These are phyloP conservation scores for Turritopsis dohrnii DNA, from an alignment of 30 jellyfish, hydroid and myxozoan genomes.

Conservation along the genomic window DNA sequence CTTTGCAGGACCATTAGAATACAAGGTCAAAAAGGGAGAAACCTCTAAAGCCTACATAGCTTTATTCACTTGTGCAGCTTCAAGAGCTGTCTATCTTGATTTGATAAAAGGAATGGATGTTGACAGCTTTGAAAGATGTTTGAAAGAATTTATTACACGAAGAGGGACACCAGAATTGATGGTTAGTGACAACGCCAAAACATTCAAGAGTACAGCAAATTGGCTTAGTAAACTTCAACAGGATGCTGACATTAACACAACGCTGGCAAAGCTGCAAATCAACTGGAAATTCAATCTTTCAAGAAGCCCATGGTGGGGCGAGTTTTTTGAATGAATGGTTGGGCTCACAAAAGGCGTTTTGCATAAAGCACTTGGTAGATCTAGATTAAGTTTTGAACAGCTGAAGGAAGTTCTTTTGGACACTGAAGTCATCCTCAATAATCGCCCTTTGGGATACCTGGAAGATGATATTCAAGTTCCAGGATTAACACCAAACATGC, in stretches of 20 bases:
- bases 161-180: constrained; percentile 57
- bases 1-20: constrained; percentile 46
- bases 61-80: constrained; percentile 61
- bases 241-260: constrained; percentile 27
- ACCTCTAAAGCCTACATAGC: constrained; percentile 2
- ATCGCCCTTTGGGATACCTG: constrained; percentile 19
- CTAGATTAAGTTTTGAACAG: constrained; percentile 34
- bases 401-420: constrained; percentile 48
- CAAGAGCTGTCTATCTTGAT: constrained; percentile 56
- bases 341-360: constrained; percentile 34
- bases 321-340: constrained; percentile 50
- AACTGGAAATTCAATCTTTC: constrained; percentile 58
- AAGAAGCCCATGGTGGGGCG: constrained; percentile 72
- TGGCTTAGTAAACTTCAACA: constrained; percentile 28
- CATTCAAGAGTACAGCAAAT: constrained; percentile 40
- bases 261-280: constrained; percentile 24
- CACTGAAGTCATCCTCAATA: constrained; percentile 32
- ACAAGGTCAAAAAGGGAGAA: constrained; percentile 33
- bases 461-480: constrained; percentile 27
- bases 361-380: constrained; percentile 35
- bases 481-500: constrained; percentile 28
- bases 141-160: constrained; percentile 61
- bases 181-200: constrained; percentile 58
- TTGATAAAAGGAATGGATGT: constrained; percentile 44
- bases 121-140: constrained; percentile 32